Conservation (phyloP, 2,797 vertebrate genomes). For the Mionectes olivaceus region DNA sequence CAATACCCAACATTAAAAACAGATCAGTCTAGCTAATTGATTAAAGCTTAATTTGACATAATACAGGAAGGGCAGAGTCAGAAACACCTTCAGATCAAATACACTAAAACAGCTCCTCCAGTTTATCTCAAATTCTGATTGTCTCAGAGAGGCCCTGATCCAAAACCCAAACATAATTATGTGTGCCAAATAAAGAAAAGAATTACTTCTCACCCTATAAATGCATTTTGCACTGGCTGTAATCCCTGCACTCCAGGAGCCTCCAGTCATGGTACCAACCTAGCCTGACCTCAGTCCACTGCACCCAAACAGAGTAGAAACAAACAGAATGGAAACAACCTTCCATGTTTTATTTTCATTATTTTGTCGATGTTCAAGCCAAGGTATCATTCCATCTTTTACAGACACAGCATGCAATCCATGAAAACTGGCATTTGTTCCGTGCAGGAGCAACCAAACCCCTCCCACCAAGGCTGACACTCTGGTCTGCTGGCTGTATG, state of each 20-base stretch:
- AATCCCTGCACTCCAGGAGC: not conserved
- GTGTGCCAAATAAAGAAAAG: not conserved
- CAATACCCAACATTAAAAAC: not conserved
- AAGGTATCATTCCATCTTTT: not conserved
- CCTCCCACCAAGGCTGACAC: not conserved
- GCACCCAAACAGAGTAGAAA: not conserved
- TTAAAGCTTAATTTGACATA: not conserved
- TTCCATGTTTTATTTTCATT: not conserved
- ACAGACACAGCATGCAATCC: not conserved
- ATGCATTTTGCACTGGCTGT: not conserved
- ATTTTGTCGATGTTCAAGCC: rapidly evolving
- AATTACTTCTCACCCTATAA: not conserved
- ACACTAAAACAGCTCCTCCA: not conserved
- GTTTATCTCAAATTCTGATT: not conserved
- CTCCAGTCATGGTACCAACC: not conserved
- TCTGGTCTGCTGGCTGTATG: not conserved
- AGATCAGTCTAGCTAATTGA: not conserved
- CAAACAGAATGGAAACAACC: not conserved
- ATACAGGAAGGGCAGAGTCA: not conserved
- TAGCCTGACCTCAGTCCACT: not conserved
- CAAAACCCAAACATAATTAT: not conserved
- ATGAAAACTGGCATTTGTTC: not conserved
- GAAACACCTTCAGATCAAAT: not conserved
- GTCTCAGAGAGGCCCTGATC: not conserved
- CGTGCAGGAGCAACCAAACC: not conserved